Evolutionary conservation across 1,140 invertebrate genomes (phyloP), one percentile per base, ranked within the genome.

Genomic region (Helicoverpa zea): DNA sequence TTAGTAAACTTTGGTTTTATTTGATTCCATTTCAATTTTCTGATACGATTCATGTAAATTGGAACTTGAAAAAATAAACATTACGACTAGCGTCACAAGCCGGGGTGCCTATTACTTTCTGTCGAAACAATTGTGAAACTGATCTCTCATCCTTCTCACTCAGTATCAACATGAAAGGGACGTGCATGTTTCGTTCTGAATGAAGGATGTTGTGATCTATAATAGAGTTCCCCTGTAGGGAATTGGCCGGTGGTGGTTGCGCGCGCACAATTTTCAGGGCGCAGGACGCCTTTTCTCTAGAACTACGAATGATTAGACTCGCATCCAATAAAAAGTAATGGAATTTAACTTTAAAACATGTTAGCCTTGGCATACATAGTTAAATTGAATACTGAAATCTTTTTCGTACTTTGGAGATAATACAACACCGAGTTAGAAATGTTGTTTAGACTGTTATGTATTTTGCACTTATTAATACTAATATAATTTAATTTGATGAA

Each of bases 221-320:
- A 79, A 81, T 82, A 72, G 68, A 74, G 61, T 76, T 79, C 56
- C 77, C 35, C 59, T 79, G 84, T 81, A 81, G 90, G 90, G 84
- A 86, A 80, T 82, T 83, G 85, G 81, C 84, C 81, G 81, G 72
- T 81, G 82, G 77, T 66, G 61, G 63, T 30, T 93, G 93, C 93
- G 93, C 93, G 93, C 92, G 93, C 93, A 94, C 81, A 78, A 79
- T 80, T 89, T 91, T 91, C 90, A 94, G 91, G 87, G 93, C 93
- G 93, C 93, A 94, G 91, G 93, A 91, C 91, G 83, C 88, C 86
- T 88, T 89, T 91, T 74, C 16, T 43, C 35, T 73, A 92, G 89
- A 77, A 77, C 74, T 94, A 92, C 43, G 80, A 94, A 93, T 49
- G 30, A 86, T 83, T 90, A 94, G 93, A 94, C 35, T 11, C 10